Evolutionary conservation across 2,113 vertebrate genomes (phyloP).

Genomic region (Paramisgurnus dabryanus): DNA sequence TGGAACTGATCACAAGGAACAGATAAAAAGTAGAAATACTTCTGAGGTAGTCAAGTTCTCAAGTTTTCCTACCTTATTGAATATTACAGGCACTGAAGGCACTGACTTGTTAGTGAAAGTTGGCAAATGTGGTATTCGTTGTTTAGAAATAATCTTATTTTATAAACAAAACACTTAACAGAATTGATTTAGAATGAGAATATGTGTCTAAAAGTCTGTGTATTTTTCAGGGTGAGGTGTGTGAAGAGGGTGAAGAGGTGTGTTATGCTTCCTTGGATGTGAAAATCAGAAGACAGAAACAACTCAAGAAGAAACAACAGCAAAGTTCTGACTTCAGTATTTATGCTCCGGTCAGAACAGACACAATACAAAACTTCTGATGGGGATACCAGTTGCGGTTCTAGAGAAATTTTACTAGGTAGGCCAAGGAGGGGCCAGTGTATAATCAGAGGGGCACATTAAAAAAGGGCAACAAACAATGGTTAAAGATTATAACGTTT

Average conservation of each 20-base stretch:
- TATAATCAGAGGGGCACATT: too few relatives aligned
- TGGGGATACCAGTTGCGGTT: neutral
- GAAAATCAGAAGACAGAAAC: neutral
- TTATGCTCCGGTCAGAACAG: constrained; percentile 24
- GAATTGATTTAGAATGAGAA: too few relatives aligned
- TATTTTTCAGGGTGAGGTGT: neutral
- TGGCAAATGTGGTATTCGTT: too few relatives aligned
- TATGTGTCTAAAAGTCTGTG: too few relatives aligned
- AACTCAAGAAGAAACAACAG: neutral
- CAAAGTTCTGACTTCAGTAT: constrained; percentile 12
- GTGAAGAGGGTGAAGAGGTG: constrained; percentile 7
- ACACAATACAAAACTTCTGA: neutral
- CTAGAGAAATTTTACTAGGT: too few relatives aligned
- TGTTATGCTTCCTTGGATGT: neutral
- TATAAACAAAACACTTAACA: too few relatives aligned
- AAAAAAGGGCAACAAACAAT: too few relatives aligned
- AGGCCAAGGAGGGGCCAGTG: too few relatives aligned
- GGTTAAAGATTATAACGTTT: too few relatives aligned
- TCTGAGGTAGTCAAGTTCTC: neutral
- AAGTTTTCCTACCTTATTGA: neutral
- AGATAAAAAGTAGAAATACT: neutral
- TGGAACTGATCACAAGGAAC: neutral
- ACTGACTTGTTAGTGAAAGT: too few relatives aligned
- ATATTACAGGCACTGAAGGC: neutral
- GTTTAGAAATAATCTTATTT: too few relatives aligned